Percentiles rank a stretch among this genome's conserved stretches.
These are phyloP conservation scores for Sula dactylatra DNA, from an alignment of 2,113 vertebrate species.

Conservation along the genomic window DNA sequence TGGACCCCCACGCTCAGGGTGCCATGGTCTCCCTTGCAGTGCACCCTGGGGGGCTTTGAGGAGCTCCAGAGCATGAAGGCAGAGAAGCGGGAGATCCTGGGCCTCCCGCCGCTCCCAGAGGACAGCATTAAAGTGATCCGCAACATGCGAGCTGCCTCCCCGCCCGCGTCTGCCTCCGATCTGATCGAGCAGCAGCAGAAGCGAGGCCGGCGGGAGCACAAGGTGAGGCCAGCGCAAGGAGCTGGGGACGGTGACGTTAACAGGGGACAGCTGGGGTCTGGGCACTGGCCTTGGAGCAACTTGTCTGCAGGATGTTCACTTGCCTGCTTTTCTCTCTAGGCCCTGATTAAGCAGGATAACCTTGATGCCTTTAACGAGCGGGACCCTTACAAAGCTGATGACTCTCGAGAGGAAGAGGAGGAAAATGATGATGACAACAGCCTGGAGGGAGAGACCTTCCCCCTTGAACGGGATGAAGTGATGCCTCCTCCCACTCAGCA, in stretches of 20 bases:
- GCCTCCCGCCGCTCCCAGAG: constrained; percentile 89
- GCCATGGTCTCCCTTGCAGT: constrained; percentile 65
- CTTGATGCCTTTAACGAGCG: constrained; percentile 97
- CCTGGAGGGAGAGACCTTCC: constrained; percentile 90
- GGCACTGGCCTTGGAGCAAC: background rate
- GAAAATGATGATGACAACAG: constrained; percentile 94
- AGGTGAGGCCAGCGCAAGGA: constrained; percentile 73
- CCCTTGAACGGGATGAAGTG: constrained; percentile 92
- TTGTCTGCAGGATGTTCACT: background rate
- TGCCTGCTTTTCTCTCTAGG: constrained; percentile 58
- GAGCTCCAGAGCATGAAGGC: constrained; percentile 92
- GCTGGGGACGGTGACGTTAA: background rate
- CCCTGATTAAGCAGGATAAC: constrained; percentile 96
- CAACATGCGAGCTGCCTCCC: constrained; percentile 94
- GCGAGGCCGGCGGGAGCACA: constrained; percentile 91
- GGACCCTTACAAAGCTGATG: constrained; percentile 94
- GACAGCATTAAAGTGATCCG: constrained; percentile 96
- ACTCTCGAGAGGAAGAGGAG: constrained; percentile 92
- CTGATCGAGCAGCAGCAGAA: constrained; percentile 98
- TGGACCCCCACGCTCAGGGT: accelerated
- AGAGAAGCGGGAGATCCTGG: constrained; percentile 80
- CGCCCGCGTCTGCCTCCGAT: constrained; percentile 93
- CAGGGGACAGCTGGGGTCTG: background rate
- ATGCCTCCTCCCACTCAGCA: constrained; percentile 91
- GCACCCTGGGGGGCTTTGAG: constrained; percentile 94